Percentiles rank a stretch among this genome's conserved stretches.
phyloP scores from a whole-genome alignment of 1,140 invertebrate genomes.

The Listronotus oregonensis region DNA sequence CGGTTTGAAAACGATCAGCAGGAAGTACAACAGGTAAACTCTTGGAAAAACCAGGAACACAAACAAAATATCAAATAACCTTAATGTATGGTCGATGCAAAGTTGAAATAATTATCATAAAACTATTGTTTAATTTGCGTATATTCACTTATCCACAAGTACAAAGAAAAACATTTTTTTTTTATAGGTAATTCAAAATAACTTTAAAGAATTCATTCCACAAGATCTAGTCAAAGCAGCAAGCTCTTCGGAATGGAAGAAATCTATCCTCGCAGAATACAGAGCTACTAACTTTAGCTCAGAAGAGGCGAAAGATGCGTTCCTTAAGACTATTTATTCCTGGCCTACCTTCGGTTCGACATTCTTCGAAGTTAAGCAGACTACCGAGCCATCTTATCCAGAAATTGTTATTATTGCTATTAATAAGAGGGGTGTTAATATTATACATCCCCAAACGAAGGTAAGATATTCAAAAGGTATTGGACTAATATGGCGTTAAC shows the following conservation, averaged over 20 bases:
- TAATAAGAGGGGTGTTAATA: slow-evolving; percentile 86
- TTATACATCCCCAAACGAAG: slow-evolving; percentile 86
- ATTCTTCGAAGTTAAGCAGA: slow-evolving; percentile 93
- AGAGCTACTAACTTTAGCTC: slow-evolving; percentile 61
- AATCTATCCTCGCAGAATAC: slow-evolving; percentile 67
- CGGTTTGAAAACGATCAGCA: slow-evolving; percentile 72
- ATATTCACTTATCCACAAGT: too few relatives aligned
- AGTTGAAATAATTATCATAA: too few relatives aligned
- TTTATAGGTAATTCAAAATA: slow-evolving; percentile 60
- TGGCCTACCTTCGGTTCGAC: slow-evolving; percentile 93
- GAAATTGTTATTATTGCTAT: slow-evolving; percentile 88
- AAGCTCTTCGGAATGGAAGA: slow-evolving; percentile 83
- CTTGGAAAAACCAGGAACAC: too few relatives aligned
- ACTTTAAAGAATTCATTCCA: slow-evolving; percentile 79
- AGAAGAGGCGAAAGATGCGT: slow-evolving; percentile 81
- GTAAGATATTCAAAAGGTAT: too few relatives aligned
- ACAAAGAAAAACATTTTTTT: background rate
- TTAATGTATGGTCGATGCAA: too few relatives aligned
- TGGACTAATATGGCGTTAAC: too few relatives aligned
- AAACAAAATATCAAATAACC: too few relatives aligned
- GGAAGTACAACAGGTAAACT: slow-evolving; percentile 30
- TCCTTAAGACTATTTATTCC: slow-evolving; percentile 80
- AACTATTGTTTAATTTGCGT: too few relatives aligned
- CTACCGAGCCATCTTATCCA: slow-evolving; percentile 81
- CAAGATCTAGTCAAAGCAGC: slow-evolving; percentile 76